phyloP scores from a whole-genome alignment of 2,797 vertebrate genomes.

The Danio tinwini region DNA sequence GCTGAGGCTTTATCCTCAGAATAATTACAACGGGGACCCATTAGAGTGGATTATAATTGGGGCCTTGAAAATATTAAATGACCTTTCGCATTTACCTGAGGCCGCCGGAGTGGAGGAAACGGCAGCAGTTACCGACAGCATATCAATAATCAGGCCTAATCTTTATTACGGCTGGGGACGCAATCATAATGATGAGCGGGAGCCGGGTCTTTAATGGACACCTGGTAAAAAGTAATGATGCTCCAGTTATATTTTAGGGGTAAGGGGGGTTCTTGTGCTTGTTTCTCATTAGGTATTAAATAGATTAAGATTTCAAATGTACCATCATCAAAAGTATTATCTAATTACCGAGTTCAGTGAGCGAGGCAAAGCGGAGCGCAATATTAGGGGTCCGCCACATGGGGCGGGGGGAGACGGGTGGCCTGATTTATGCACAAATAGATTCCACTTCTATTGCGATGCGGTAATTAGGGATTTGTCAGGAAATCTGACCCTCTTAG shows the following conservation, averaged over 20 bases:
- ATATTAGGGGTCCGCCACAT: slow-evolving; percentile 86
- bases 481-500: slow-evolving; percentile 98
- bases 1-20: slow-evolving; percentile 78
- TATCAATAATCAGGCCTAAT: slow-evolving; percentile 85
- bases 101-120: slow-evolving; percentile 75
- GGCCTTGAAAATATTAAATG: slow-evolving; percentile 87
- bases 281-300: slow-evolving; percentile 89
- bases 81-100: slow-evolving; percentile 89
- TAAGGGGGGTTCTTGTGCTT: slow-evolving; percentile 53
- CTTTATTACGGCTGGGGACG: slow-evolving; percentile 85
- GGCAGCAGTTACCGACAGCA: slow-evolving; percentile 80
- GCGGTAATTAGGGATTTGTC: slow-evolving; percentile 99
- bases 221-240: slow-evolving; percentile 81
- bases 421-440: slow-evolving; percentile 95
- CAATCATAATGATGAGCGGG: slow-evolving; percentile 82
- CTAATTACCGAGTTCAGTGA: slow-evolving; percentile 94
- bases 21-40: slow-evolving; percentile 86
- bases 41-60: slow-evolving; percentile 87
- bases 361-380: slow-evolving; percentile 82
- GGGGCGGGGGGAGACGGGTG: slow-evolving; percentile 78
- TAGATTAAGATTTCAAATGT: slow-evolving; percentile 95
- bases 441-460: slow-evolving; percentile 90
- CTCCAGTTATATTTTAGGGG: slow-evolving; percentile 60
- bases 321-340: slow-evolving; percentile 92
- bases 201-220: slow-evolving; percentile 78